These are phyloP conservation scores for Stomatorhinus walkeri DNA, from an alignment of 2,797 vertebrate species.

Conservation along the genomic window DNA sequence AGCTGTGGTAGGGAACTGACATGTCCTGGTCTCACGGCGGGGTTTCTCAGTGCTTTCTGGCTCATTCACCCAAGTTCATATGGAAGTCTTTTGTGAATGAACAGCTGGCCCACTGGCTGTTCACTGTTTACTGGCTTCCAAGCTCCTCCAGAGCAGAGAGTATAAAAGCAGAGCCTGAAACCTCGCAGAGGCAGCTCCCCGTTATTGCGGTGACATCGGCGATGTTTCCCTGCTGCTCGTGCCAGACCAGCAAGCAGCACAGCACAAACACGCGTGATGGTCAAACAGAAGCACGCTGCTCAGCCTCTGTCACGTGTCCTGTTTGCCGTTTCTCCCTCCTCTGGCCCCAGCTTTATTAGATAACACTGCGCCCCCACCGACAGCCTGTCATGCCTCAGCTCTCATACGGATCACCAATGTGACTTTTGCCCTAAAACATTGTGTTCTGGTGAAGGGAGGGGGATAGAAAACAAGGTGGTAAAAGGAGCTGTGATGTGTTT, in stretches of 20 bases:
- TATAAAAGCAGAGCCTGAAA: neutral
- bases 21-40: neutral
- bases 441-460: slow-evolving; percentile 38
- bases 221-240: neutral
- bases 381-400: neutral
- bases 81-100: neutral
- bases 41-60: neutral
- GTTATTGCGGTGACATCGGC: neutral
- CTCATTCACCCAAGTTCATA: neutral
- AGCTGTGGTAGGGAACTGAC: neutral
- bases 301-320: slow-evolving; percentile 49
- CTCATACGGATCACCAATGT: slow-evolving; percentile 24
- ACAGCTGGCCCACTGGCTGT: neutral
- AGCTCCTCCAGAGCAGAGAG: neutral
- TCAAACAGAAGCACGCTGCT: slow-evolving; percentile 36
- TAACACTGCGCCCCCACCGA: slow-evolving; percentile 34
- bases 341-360: slow-evolving; percentile 38
- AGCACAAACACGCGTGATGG: neutral
- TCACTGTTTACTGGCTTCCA: neutral
- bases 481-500: neutral
- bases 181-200: too few relatives aligned
- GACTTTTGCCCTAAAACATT: slow-evolving; percentile 45
- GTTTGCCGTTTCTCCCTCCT: slow-evolving; percentile 21
- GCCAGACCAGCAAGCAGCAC: neutral
- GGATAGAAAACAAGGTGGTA: neutral